Conservation (phyloP, 2,113 vertebrate genomes). For the Trogon surrucura region DNA sequence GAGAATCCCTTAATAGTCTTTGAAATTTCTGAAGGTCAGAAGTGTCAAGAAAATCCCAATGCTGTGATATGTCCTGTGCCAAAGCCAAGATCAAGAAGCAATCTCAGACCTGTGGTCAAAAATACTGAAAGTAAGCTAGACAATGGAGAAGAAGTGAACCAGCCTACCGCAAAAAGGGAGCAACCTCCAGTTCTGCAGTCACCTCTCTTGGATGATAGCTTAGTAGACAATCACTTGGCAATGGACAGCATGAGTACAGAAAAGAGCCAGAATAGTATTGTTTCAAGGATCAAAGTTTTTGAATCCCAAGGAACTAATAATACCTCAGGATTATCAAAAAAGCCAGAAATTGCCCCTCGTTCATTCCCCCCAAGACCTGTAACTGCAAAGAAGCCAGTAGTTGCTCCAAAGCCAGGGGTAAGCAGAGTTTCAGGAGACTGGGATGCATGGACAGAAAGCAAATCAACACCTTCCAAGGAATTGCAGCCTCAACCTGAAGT, state of each 20-base stretch:
- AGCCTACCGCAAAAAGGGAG: not conserved
- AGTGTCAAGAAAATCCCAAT: constrained; percentile 61
- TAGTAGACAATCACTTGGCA: constrained; percentile 53
- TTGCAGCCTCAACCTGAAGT: constrained; percentile 45
- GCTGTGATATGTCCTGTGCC: constrained; percentile 82
- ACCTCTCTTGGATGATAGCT: constrained; percentile 73
- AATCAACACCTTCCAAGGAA: constrained; percentile 62
- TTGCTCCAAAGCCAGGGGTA: constrained; percentile 76
- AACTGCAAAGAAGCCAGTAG: constrained; percentile 82
- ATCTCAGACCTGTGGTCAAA: constrained; percentile 75
- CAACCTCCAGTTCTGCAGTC: constrained; percentile 64
- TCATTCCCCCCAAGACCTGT: constrained; percentile 72
- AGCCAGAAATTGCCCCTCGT: constrained; percentile 81
- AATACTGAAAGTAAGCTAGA: constrained; percentile 71
- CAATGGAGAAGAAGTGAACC: constrained; percentile 49
- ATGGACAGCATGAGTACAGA: constrained; percentile 80
- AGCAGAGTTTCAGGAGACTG: constrained; percentile 74
- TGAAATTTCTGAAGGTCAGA: constrained; percentile 67
- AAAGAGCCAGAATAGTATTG: constrained; percentile 83
- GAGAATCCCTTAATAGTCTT: constrained; percentile 67
- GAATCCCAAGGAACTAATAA: constrained; percentile 81
- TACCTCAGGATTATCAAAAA: constrained; percentile 72
- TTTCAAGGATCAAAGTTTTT: constrained; percentile 89
- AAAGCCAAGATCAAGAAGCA: constrained; percentile 86
- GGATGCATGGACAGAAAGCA: constrained; percentile 64